A percentile compares a stretch with the other conserved stretches of the same genome.
Conservation (phyloP, 1,140 invertebrate genomes). For the Venturia canescens region DNA sequence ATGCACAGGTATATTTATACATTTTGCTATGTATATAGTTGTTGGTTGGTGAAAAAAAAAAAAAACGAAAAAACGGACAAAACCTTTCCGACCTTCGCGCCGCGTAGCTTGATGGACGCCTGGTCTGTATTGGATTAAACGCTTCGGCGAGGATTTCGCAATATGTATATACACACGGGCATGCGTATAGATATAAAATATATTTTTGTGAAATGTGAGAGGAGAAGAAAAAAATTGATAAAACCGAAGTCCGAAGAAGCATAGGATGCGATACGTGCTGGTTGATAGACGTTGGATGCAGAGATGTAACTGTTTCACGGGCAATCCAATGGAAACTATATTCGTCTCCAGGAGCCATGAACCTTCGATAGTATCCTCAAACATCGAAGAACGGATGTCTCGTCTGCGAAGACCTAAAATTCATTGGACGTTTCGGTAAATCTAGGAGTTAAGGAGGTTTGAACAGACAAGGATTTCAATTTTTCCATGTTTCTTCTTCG, state of each 20-base stretch:
- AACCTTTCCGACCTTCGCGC: conserved; percentile 70
- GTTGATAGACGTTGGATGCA: neutral
- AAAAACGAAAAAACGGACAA: conserved; percentile 71
- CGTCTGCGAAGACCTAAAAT: too few species aligned
- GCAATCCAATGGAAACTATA: neutral
- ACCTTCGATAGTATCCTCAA: too few species aligned
- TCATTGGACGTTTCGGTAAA: too few species aligned
- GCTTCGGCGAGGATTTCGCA: conserved; percentile 42
- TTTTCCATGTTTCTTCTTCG: too few species aligned
- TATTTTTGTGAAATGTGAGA: conserved; percentile 17
- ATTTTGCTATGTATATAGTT: conserved; percentile 14
- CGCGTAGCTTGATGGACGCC: conserved; percentile 70
- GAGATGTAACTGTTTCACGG: neutral
- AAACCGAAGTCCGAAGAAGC: conserved; percentile 20
- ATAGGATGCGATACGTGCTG: neutral
- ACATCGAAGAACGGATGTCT: too few species aligned
- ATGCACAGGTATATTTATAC: conserved; percentile 6
- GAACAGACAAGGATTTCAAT: too few species aligned
- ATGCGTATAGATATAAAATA: neutral
- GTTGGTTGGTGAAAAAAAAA: conserved; percentile 51
- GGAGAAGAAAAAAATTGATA: conserved; percentile 31
- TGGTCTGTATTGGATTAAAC: conserved; percentile 72
- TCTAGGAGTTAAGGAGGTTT: too few species aligned
- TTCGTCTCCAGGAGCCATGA: neutral
- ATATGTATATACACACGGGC: neutral